Evolutionary conservation across 1,140 invertebrate genomes (phyloP), one percentile per base, ranked within the genome.

Genomic region (Drosophila tristis): DNA sequence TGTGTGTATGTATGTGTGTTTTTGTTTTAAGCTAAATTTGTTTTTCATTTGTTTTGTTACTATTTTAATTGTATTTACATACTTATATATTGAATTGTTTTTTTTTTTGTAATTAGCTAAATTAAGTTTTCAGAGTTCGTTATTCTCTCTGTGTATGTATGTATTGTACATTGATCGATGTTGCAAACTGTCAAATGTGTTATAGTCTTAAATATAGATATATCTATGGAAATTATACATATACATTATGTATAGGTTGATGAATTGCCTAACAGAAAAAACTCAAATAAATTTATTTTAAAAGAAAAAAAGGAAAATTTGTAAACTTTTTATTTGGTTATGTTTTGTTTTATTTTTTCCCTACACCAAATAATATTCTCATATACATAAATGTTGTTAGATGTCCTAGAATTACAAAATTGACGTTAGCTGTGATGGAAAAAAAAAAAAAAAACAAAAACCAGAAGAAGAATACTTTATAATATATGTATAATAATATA

Each of bases 401-500:
- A 61, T 67, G 44, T 82, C 67, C 75, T 73, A 80, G 57, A 59
- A 44, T 76, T 31, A 51, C 9, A 53, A 67, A 70, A 60, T 81
- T 74, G 58, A 80, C 74, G 81, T 86, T 86, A 86, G 78, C 78
- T 81, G 74, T 86, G 82, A 86, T 86, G 78, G 73, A 63, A 67
- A 51, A 54, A 86, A 81, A 51, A 54, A 86, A 81, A 61, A 63
- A 62, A 65, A 60, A 51, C 50, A 26, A 53, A 4, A 50, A 62
- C 2, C 2, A 44, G 51, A 65, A 35, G 42, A 44, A 53, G 11
- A 42, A 65, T 49, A 25, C 23, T 25, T 4, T 68, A 53, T 31
- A 29, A 29, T 9, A 9, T 43, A 15, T 25, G 9, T 49, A 15
- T 23, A 74, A 43, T 68, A 50, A 39, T 11, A 44, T 43, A 45